phyloP scores from a whole-genome alignment of 2,797 vertebrate species.

The Neosilurus mollespiculum region DNA sequence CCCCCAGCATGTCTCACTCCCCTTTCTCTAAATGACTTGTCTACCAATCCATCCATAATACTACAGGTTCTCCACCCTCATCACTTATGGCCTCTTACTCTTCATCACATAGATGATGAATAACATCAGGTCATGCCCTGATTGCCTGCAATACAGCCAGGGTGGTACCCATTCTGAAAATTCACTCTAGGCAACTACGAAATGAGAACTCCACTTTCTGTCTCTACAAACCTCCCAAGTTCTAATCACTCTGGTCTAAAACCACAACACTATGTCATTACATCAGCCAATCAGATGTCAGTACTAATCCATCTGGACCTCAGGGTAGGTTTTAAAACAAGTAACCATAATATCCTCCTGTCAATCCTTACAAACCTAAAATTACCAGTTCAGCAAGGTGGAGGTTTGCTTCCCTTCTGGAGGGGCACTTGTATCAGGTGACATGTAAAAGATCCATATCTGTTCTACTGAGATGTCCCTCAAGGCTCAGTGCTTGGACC shows the following conservation, averaged over 20 bases:
- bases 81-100: slow-evolving; percentile 5
- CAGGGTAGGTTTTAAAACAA: slow-evolving; percentile 17
- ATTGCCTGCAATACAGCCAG: not conserved
- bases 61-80: slow-evolving; percentile 8
- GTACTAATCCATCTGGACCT: slow-evolving; percentile 5
- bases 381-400: slow-evolving; percentile 5
- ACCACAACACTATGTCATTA: not conserved
- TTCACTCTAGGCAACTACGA: not conserved
- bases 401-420: not conserved
- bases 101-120: slow-evolving; percentile 2
- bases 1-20: slow-evolving; percentile 23
- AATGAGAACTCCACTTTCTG: not conserved
- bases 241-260: not conserved
- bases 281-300: slow-evolving; percentile 13
- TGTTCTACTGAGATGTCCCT: slow-evolving; percentile 14
- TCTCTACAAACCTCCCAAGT: not conserved
- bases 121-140: slow-evolving; percentile 9
- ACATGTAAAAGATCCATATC: slow-evolving; percentile 48
- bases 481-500: slow-evolving; percentile 4
- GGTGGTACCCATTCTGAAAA: not conserved
- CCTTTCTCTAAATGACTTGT: not conserved
- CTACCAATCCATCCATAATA: slow-evolving; percentile 2
- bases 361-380: not conserved
- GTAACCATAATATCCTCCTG: slow-evolving; percentile 21
- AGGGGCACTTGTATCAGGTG: not conserved